Percentiles rank a stretch among this genome's conserved stretches.
Evolutionary conservation across 2,797 vertebrate genomes (phyloP).

Genomic region (Sus cebifrons): DNA sequence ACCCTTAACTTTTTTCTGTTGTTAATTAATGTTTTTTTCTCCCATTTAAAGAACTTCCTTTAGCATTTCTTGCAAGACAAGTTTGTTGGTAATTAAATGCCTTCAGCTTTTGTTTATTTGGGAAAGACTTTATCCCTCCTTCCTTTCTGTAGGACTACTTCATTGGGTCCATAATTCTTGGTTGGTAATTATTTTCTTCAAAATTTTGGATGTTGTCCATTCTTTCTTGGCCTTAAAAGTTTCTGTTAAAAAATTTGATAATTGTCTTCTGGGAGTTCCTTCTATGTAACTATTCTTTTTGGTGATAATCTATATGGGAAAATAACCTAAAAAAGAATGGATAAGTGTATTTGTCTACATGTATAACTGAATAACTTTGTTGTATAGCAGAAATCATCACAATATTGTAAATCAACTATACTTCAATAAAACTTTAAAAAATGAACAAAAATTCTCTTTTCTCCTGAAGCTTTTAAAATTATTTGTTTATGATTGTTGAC

Average conservation of each 20-base stretch:
- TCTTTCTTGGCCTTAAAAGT: not conserved
- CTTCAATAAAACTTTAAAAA: too few relatives aligned
- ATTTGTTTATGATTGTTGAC: not conserved
- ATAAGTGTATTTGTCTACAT: too few relatives aligned
- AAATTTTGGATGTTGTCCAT: not conserved
- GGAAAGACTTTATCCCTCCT: not conserved
- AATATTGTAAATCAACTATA: too few relatives aligned
- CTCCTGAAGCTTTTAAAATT: not conserved
- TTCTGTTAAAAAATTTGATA: not conserved
- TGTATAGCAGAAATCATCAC: too few relatives aligned
- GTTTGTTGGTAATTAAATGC: not conserved
- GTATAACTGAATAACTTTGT: too few relatives aligned
- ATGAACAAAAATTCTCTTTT: not conserved
- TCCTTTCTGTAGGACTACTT: not conserved
- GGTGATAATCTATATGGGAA: too few relatives aligned
- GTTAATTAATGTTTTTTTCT: not conserved
- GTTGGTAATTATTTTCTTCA: not conserved
- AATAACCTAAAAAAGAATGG: too few relatives aligned
- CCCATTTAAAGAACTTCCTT: not conserved
- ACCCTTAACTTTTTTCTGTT: not conserved
- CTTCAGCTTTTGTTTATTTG: not conserved
- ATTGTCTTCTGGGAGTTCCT: not conserved
- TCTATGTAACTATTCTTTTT: not conserved
- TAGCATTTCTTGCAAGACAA: not conserved
- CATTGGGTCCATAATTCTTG: not conserved